phyloP scores from a whole-genome alignment of 2,113 vertebrate genomes.

The Vanacampus margaritifer region DNA sequence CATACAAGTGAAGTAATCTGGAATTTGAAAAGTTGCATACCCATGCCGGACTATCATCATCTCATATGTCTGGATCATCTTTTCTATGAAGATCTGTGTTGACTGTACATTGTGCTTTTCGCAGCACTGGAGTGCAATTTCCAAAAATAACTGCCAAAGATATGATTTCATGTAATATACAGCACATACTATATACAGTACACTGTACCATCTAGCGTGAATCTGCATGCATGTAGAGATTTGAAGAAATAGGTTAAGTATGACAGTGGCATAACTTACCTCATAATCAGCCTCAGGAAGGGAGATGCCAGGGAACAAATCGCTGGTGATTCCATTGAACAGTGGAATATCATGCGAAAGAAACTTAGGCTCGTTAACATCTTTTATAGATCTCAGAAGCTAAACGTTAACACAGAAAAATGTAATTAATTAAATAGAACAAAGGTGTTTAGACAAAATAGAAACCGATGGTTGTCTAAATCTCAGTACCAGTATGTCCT shows the following conservation, averaged over 20 bases:
- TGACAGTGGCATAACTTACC: constrained; percentile 57
- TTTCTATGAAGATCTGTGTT: constrained; percentile 84
- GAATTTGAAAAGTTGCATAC: constrained; percentile 68
- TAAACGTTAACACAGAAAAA: constrained; percentile 45
- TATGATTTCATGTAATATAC: constrained; percentile 3
- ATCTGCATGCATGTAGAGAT: neutral
- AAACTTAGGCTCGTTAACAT: constrained; percentile 97
- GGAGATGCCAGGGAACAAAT: constrained; percentile 88
- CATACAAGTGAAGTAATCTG: neutral
- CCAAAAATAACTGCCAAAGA: constrained; percentile 77
- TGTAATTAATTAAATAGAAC: neutral
- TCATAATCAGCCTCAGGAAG: constrained; percentile 88
- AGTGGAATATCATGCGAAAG: constrained; percentile 92
- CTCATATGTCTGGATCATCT: constrained; percentile 97
- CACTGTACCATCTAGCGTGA: neutral
- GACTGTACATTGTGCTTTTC: constrained; percentile 81
- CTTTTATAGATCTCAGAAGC: constrained; percentile 95
- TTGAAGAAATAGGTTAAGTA: neutral
- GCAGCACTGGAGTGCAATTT: constrained; percentile 81
- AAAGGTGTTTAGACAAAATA: neutral
- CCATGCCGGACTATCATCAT: constrained; percentile 99
- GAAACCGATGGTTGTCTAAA: neutral
- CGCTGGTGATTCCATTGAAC: constrained; percentile 93
- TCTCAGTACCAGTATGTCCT: constrained; percentile 85
- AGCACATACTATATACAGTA: neutral